Evolutionary conservation across 1,140 invertebrate species (phyloP).

Genomic region (Bactericera cockerelli): DNA sequence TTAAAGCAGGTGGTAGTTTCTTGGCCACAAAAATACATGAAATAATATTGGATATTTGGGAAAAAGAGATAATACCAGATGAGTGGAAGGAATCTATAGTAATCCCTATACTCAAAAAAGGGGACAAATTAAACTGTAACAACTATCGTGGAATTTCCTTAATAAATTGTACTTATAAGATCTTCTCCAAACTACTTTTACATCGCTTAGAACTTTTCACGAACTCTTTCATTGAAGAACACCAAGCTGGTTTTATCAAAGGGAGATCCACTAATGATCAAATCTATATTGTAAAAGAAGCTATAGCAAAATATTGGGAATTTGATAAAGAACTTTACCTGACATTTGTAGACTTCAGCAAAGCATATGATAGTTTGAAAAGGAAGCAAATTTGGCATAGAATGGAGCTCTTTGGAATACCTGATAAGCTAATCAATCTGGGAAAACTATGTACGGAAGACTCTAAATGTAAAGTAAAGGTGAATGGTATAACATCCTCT

Average conservation of each 20-base stretch:
- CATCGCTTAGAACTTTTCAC: constrained; percentile 5
- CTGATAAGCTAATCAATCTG: neutral
- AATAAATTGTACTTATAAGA: constrained; percentile 17
- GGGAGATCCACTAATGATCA: constrained; percentile 14
- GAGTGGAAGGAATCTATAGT: constrained; percentile 21
- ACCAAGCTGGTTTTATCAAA: constrained; percentile 13
- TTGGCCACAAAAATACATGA: constrained; percentile 10
- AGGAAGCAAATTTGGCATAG: neutral
- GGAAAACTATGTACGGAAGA: neutral
- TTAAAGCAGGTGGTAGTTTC: neutral
- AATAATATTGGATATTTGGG: constrained; percentile 9
- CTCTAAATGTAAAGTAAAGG: neutral
- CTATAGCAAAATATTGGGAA: constrained; percentile 14
- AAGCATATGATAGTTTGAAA: constrained; percentile 13
- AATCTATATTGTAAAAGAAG: constrained; percentile 12
- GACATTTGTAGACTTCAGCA: constrained; percentile 12
- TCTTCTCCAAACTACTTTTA: constrained; percentile 14
- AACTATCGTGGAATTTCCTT: constrained; percentile 23
- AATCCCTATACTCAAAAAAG: constrained; percentile 23
- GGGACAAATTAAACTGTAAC: constrained; percentile 17
- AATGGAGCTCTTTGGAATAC: neutral
- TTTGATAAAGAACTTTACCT: constrained; percentile 10
- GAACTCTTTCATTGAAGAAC: constrained; percentile 11
- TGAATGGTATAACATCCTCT: neutral
- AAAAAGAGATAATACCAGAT: constrained; percentile 18